Evolutionary conservation across 2,113 vertebrate genomes (phyloP).

Genomic region (Plectropomus leopardus): DNA sequence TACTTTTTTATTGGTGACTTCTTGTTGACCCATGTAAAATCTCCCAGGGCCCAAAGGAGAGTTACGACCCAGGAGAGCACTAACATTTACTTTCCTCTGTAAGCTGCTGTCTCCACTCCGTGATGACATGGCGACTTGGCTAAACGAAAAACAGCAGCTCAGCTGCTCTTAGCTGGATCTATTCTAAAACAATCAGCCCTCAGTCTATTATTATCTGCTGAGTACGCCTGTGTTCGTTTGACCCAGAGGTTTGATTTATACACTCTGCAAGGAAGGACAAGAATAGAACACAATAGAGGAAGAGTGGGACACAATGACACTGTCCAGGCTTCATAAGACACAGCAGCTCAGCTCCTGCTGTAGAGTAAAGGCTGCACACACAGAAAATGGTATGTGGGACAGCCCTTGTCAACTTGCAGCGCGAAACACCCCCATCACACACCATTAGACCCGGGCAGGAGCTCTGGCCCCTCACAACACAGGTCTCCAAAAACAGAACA

Average conservation of each 20-base stretch:
- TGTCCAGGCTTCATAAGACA: constrained; percentile 2
- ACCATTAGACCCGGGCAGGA: no score
- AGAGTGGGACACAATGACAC: background rate
- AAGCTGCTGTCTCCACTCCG: background rate
- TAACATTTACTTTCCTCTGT: background rate
- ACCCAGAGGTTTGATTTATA: constrained; percentile 42
- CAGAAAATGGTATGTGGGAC: no score
- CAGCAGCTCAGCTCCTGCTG: background rate
- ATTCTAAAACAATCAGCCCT: constrained; percentile 57
- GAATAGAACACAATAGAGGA: constrained; percentile 55
- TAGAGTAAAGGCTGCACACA: background rate
- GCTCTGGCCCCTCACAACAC: no score
- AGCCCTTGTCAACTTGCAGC: no score
- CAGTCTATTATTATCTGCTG: constrained; percentile 52
- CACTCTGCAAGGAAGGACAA: constrained; percentile 32
- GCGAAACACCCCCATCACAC: no score
- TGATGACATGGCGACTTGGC: constrained; percentile 1
- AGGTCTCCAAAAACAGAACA: background rate
- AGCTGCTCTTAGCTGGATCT: constrained; percentile 16
- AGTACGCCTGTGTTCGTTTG: background rate
- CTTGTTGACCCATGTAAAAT: background rate
- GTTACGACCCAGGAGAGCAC: background rate
- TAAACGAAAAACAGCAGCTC: constrained; percentile 29
- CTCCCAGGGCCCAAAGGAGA: background rate
- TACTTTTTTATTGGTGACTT: no score